Evolutionary conservation across 2,888 invertebrate genomes (phyloP).

Genomic region (Hirtodrosophila cameraria): DNA sequence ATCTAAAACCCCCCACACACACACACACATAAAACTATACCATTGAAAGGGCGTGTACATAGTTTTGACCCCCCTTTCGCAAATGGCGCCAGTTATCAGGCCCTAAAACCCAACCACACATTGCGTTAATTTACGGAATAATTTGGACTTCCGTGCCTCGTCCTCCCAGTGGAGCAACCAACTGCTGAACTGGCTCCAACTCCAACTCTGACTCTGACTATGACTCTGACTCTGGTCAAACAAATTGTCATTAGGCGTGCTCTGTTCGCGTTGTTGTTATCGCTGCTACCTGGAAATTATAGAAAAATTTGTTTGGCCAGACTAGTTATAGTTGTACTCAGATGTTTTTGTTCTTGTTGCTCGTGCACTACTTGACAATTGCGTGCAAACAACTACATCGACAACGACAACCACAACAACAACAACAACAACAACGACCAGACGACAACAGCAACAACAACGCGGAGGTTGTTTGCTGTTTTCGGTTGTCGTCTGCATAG

Average conservation of each 20-base stretch:
- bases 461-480: constrained; percentile 40
- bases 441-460: constrained; percentile 18
- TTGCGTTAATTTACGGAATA: constrained; percentile 77
- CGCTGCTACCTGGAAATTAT: constrained; percentile 67
- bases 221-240: constrained; percentile 42
- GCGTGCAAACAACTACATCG: constrained; percentile 70
- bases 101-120: constrained; percentile 31
- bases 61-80: constrained; percentile 33
- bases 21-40: constrained; percentile 1
- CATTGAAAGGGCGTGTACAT: constrained; percentile 43
- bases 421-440: constrained; percentile 25
- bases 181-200: neutral
- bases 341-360: constrained; percentile 17
- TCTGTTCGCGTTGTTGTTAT: constrained; percentile 40
- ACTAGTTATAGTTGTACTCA: constrained; percentile 57
- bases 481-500: constrained; percentile 62
- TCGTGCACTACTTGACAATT: constrained; percentile 73
- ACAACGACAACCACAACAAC: constrained; percentile 36
- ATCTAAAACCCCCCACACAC: neutral
- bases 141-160: constrained; percentile 67
- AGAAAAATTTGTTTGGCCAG: constrained; percentile 77
- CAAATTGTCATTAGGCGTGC: constrained; percentile 75
- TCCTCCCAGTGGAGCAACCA: constrained; percentile 17
- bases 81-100: constrained; percentile 64
- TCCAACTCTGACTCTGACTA: neutral